Evolutionary conservation across 2,113 vertebrate genomes (phyloP).

Genomic region (Otocyon megalotis): DNA sequence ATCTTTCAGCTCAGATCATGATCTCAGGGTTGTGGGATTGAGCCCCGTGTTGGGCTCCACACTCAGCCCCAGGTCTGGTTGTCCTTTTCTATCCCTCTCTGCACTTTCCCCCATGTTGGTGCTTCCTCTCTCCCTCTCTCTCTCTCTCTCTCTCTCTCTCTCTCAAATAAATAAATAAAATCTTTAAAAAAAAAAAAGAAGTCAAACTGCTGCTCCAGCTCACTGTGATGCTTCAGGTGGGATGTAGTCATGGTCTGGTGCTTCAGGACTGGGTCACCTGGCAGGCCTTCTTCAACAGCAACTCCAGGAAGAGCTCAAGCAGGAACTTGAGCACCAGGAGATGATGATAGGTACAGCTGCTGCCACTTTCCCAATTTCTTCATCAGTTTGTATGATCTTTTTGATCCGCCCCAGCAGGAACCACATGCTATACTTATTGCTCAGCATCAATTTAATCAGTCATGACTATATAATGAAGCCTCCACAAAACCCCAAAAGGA

Average conservation of each 20-base stretch:
- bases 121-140: too few relatives aligned
- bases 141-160: too few relatives aligned
- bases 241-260: slow-evolving; percentile 96
- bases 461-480: background rate
- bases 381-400: slow-evolving; percentile 97
- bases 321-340: slow-evolving; percentile 88
- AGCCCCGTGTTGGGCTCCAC: background rate
- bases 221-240: slow-evolving; percentile 96
- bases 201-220: slow-evolving; percentile 96
- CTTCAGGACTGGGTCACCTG: slow-evolving; percentile 95
- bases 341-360: slow-evolving; percentile 96
- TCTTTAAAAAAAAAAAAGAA: slow-evolving; percentile 85
- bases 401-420: slow-evolving; percentile 96
- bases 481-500: background rate
- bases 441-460: slow-evolving; percentile 89
- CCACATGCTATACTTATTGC: slow-evolving; percentile 95
- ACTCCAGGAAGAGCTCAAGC: slow-evolving; percentile 95
- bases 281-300: slow-evolving; percentile 94
- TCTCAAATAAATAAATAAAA: background rate
- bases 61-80: background rate
- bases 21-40: background rate
- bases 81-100: background rate
- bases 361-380: slow-evolving; percentile 96
- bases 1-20: background rate
- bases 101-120: background rate